Conservation (phyloP, 1,140 invertebrate genomes). For the Nylanderia fulva region DNA sequence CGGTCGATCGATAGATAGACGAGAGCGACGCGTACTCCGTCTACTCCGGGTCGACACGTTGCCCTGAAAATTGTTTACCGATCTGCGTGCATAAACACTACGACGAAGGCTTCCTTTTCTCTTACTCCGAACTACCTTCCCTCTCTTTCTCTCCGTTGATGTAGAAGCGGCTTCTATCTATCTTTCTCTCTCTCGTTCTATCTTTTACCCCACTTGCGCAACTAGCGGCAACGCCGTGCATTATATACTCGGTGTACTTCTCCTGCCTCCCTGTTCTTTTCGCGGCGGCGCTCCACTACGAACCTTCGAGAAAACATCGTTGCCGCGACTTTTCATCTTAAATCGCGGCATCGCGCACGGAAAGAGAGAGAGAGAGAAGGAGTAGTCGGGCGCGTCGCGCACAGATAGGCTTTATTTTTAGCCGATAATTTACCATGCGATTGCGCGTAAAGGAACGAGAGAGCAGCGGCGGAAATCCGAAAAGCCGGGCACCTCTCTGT, state of each 20-base stretch:
- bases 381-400: conserved; percentile 6
- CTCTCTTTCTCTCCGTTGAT: conserved; percentile 16
- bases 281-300: conserved; percentile 68
- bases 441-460: conserved; percentile 30
- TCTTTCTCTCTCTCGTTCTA: neutral
- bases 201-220: conserved; percentile 70
- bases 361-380: neutral
- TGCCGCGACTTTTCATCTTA: conserved; percentile 72
- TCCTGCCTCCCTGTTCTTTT: conserved; percentile 73
- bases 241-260: conserved; percentile 72
- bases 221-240: conserved; percentile 71
- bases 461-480: conserved; percentile 37
- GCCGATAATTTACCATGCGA: conserved; percentile 62
- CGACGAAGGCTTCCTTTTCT: conserved; percentile 64
- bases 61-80: conserved; percentile 76
- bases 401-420: conserved; percentile 68
- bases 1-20: conserved; percentile 72
- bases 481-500: neutral
- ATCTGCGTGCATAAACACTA: conserved; percentile 74
- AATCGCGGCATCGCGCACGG: conserved; percentile 58
- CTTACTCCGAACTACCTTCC: conserved; percentile 42
- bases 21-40: conserved; percentile 62
- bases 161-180: conserved; percentile 13
- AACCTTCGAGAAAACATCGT: conserved; percentile 82
- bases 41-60: conserved; percentile 68